phyloP scores from a whole-genome alignment of 2,113 vertebrate species.

The Podiceps cristatus region DNA sequence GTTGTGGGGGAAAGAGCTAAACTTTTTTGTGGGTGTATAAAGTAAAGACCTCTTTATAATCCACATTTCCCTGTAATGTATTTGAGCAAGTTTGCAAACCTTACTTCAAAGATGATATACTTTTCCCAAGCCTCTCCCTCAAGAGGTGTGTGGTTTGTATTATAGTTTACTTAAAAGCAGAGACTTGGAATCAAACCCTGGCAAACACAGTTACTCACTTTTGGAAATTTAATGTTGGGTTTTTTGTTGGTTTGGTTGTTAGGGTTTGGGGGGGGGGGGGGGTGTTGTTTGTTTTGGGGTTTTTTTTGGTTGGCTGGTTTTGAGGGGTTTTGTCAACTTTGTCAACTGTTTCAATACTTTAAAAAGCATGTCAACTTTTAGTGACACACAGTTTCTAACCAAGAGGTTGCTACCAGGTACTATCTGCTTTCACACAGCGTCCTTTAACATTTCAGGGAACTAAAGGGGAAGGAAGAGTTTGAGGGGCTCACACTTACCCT shows the following conservation, averaged over 20 bases:
- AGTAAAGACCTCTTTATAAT: not conserved
- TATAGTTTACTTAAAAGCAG: slow-evolving; percentile 34
- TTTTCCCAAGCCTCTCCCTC: slow-evolving; percentile 34
- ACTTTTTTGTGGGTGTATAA: not conserved
- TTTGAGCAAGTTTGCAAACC: not conserved
- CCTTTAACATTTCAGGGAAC: not conserved
- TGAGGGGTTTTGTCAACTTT: not conserved
- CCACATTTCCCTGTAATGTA: not conserved
- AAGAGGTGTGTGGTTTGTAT: slow-evolving; percentile 41
- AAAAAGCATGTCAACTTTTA: not conserved
- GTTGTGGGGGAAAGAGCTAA: not conserved
- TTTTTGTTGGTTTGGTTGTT: not conserved
- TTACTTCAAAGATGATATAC: not conserved
- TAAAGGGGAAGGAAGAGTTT: not conserved
- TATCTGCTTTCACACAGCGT: not conserved
- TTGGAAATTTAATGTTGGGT: accelerated
- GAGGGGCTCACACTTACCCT: slow-evolving; percentile 80
- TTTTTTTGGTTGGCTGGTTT: not conserved
- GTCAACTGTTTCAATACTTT: not conserved
- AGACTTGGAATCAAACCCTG: slow-evolving; percentile 21
- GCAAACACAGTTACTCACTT: not conserved
- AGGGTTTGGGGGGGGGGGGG: too few species aligned
- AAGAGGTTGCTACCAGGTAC: not conserved
- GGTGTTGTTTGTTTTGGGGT: too few species aligned
- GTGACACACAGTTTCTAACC: slow-evolving; percentile 12